Evolutionary conservation across 92 coral and sea anemone genomes (phyloP), one percentile per base, ranked within the genome.

Genomic region (Epizoanthus illoricatus): DNA sequence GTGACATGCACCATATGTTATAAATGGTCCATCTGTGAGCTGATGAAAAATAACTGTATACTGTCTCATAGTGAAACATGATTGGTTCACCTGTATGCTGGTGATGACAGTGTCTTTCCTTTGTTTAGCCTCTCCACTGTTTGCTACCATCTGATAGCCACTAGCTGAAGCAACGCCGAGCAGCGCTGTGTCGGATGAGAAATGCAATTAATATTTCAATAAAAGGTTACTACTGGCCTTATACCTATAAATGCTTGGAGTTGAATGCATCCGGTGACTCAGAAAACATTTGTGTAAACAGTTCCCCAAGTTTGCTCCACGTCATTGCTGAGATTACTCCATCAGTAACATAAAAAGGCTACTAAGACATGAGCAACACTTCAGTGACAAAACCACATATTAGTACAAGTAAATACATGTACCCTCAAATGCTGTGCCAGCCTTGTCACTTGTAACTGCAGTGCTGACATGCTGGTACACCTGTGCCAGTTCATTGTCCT

Each of bases 341-440:
- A 49, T 49, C 55, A 49, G 55, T 49, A 49, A 49, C 36, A 28
- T 28, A 28, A 28, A 28, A 28, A 43, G 47, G 8, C 7, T 43
- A 43, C 10, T 45, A 45, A 45, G 52, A 52, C 16, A 52, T 52
- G 56, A 52, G 56, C 56, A 52, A 52, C 16, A 52, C 56, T 28
- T 28, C 36, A 28, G 2, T 28, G 36, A 28, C 36, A 28, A 28
- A 28, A 28, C 36, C 43, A 0, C 41, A 4, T 55, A 55, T 7
- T 16, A 5, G 8, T 56, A 7, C 65, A 23, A 64, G 40, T 13
- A 47, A 23, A 10, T 70, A 39, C 21, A 40, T 28, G 8, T 81
- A 97, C 99, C 99, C 90, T 97, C 99, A 84, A 97, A 92, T 5
- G 98, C 99, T 66, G 99, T 91, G 41, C 92, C 91, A 63, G 99